Evolutionary conservation across 2,888 invertebrate species (phyloP).

Genomic region (Alloscopus bannaensis): DNA sequence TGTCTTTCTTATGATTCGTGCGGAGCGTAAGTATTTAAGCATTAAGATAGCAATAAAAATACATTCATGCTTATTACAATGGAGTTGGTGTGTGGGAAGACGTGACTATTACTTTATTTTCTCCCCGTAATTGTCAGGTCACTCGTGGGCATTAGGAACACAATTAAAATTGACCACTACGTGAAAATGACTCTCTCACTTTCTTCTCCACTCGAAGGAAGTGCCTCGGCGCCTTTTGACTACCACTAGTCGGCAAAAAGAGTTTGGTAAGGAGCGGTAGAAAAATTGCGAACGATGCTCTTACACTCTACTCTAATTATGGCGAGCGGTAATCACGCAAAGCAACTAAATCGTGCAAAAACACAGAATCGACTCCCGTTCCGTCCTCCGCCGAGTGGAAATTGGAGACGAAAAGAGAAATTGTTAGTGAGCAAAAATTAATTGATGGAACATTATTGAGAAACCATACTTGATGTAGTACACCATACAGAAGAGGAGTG

Average conservation of each 20-base stretch:
- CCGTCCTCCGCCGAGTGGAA: neutral
- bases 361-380: too few relatives aligned
- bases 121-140: conserved; percentile 24
- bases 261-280: too few relatives aligned
- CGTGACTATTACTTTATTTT: conserved; percentile 47
- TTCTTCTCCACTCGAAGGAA: neutral
- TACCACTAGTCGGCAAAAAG: neutral
- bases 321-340: too few relatives aligned
- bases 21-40: conserved; percentile 29
- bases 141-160: neutral
- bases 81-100: neutral
- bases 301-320: too few relatives aligned
- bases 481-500: neutral
- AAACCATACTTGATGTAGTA: too few relatives aligned
- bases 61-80: conserved; percentile 30
- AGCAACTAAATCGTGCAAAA: too few relatives aligned
- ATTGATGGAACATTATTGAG: too few relatives aligned
- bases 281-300: too few relatives aligned
- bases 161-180: conserved; percentile 8
- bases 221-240: neutral
- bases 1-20: neutral
- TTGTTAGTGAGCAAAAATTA: too few relatives aligned
- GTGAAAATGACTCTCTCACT: neutral
- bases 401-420: too few relatives aligned
- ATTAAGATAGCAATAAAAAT: conserved; percentile 36